Evolutionary conservation across 2,797 vertebrate species (phyloP).

Genomic region (Yasuhikotakia modesta): DNA sequence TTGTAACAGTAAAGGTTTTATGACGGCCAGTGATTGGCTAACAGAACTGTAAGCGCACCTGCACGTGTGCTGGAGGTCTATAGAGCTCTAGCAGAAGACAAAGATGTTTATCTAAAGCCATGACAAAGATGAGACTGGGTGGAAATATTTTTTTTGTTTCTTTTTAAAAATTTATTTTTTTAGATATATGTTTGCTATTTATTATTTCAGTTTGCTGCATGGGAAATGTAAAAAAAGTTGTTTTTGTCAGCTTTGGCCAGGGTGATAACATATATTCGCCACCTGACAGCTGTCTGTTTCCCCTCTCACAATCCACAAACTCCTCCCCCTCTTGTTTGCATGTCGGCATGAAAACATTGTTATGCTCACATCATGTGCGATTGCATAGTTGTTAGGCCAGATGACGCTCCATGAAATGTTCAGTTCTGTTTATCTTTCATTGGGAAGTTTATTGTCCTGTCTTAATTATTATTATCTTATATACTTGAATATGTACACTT

Average conservation of each 20-base stretch:
- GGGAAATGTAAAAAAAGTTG: slow-evolving; percentile 16
- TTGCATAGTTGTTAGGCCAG: slow-evolving; percentile 18
- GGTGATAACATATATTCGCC: slow-evolving; percentile 39
- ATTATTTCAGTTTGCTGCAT: background rate
- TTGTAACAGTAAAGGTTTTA: background rate
- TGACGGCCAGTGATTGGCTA: background rate
- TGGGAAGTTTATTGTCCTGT: background rate
- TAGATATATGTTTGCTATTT: background rate
- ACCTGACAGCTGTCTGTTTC: slow-evolving; percentile 40
- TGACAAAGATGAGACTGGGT: background rate
- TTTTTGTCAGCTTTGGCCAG: slow-evolving; percentile 24
- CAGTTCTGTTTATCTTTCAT: background rate
- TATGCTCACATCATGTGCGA: background rate
- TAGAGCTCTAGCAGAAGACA: background rate
- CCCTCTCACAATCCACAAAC: slow-evolving; percentile 7
- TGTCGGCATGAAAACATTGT: slow-evolving; percentile 4
- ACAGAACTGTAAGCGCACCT: slow-evolving; percentile 8
- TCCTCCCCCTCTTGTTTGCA: slow-evolving; percentile 46
- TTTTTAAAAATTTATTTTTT: background rate
- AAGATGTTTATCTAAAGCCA: background rate
- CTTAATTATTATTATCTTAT: background rate
- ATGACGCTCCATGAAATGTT: background rate
- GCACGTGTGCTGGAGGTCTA: background rate
- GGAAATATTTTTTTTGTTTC: background rate
- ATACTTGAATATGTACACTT: background rate